phyloP scores from a whole-genome alignment of 2,888 invertebrate species.

The Piscicola geometra region DNA sequence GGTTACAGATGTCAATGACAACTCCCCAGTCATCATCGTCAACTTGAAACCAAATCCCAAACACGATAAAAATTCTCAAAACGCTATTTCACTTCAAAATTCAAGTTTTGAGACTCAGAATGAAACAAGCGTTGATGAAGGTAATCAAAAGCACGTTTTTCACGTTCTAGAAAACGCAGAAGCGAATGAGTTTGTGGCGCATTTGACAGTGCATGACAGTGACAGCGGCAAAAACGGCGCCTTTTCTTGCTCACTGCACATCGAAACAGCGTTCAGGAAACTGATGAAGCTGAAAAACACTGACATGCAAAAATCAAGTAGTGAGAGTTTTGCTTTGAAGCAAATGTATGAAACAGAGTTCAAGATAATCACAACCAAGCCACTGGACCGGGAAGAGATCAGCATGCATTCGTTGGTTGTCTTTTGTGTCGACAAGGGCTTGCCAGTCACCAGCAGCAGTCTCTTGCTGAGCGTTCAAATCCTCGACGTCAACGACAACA shows the following conservation, averaged over 20 bases:
- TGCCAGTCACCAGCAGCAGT: conserved; percentile 68
- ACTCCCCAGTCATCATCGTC: conserved; percentile 33
- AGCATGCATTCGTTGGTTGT: conserved; percentile 57
- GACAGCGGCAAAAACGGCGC: conserved; percentile 38
- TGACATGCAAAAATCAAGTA: neutral
- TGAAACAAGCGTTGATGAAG: neutral
- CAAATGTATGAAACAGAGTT: conserved; percentile 48
- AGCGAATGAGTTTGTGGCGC: conserved; percentile 38
- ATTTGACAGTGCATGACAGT: conserved; percentile 36
- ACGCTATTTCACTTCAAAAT: neutral
- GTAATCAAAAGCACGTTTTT: neutral
- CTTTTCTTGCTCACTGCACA: conserved; percentile 32
- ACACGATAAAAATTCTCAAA: conserved; percentile 8
- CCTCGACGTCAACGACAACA: conserved; percentile 89
- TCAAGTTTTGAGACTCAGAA: no score
- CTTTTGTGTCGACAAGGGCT: conserved; percentile 66
- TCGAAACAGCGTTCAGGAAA: neutral
- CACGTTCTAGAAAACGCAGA: conserved; percentile 34
- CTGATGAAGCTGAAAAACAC: neutral
- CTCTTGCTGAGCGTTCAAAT: conserved; percentile 59
- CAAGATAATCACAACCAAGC: conserved; percentile 57
- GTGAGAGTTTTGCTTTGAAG: conserved; percentile 45
- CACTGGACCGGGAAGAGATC: conserved; percentile 48
- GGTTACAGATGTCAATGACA: conserved; percentile 36
- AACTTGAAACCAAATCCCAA: conserved; percentile 21